Percentiles rank a stretch among this genome's conserved stretches.
Conservation (phyloP, 1,140 invertebrate species). For the Dysdera silvatica region DNA sequence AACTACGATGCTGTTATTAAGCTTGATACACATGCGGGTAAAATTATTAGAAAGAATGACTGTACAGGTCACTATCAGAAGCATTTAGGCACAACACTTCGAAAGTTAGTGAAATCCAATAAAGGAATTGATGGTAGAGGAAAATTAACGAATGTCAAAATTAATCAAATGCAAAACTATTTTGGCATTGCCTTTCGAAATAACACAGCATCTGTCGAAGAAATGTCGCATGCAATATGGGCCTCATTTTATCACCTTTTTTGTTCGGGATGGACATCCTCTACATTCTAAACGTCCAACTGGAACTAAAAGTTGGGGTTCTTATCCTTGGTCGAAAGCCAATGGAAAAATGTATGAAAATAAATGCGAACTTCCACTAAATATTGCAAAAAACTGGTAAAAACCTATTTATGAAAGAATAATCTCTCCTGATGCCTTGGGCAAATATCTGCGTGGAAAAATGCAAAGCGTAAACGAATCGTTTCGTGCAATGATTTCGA, state of each 20-base stretch:
- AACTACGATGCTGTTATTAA: background rate
- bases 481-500: background rate
- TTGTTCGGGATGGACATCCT: background rate
- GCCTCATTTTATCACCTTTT: background rate
- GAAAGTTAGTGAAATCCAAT: background rate
- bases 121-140: background rate
- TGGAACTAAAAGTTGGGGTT: background rate
- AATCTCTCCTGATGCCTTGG: background rate
- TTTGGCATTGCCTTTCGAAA: background rate
- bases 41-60: background rate
- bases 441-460: background rate
- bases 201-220: background rate
- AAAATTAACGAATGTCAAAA: background rate
- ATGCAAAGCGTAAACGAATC: background rate
- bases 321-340: background rate
- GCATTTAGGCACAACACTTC: background rate
- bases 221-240: slow-evolving; percentile 2
- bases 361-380: background rate
- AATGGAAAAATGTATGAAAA: background rate
- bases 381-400: background rate
- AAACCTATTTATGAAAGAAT: slow-evolving; percentile 1
- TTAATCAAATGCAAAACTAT: slow-evolving; percentile 2
- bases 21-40: background rate
- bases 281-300: background rate
- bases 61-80: background rate